Percentiles rank a stretch among this genome's conserved stretches.
phyloP scores from a whole-genome alignment of 2,797 vertebrate species.

The Lithobates pipiens region DNA sequence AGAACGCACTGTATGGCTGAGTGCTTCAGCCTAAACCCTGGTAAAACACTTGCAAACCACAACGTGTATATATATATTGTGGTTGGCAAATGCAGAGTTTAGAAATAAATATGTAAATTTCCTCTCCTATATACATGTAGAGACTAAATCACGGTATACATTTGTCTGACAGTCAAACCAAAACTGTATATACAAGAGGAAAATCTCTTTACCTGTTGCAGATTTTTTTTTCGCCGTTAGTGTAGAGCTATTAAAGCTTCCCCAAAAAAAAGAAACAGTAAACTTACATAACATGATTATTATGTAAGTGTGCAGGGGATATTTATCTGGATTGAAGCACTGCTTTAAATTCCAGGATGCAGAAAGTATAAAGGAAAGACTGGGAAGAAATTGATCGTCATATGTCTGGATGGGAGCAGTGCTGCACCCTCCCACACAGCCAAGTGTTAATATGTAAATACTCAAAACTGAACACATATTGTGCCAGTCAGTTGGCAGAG shows the following conservation, averaged over 20 bases:
- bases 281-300: not conserved
- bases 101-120: no score
- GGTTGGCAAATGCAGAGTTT: no score
- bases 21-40: no score
- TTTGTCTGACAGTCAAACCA: no score
- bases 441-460: constrained; percentile 48
- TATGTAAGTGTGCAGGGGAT: not conserved
- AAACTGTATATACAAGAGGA: no score
- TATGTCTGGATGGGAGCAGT: constrained; percentile 34
- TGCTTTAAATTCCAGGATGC: not conserved
- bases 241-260: not conserved
- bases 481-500: constrained; percentile 20
- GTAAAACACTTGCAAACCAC: no score
- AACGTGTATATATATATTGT: no score
- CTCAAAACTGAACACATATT: not conserved
- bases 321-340: not conserved
- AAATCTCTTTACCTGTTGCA: no score
- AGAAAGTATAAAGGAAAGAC: not conserved
- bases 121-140: no score
- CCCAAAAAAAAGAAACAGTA: not conserved
- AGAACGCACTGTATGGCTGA: no score
- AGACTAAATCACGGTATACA: no score
- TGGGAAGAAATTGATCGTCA: constrained; percentile 25
- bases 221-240: no score
- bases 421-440: constrained; percentile 36